These are phyloP conservation scores for Bradypus variegatus DNA, from an alignment of 2,797 vertebrate genomes.

Conservation along the genomic window DNA sequence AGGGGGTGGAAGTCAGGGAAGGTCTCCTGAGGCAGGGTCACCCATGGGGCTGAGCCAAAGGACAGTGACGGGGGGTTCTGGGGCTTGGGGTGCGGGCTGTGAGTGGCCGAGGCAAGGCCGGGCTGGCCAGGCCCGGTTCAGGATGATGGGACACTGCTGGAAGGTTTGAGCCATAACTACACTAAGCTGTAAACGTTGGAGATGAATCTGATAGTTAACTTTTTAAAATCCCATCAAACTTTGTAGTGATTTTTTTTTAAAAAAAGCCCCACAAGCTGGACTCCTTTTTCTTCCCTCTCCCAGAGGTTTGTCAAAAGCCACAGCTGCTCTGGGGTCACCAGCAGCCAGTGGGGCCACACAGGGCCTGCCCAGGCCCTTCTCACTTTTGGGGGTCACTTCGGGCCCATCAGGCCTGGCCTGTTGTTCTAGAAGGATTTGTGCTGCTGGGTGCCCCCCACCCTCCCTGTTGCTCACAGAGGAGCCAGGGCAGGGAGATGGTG, in stretches of 20 bases:
- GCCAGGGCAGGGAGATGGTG: background rate
- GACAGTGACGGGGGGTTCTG: background rate
- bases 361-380: background rate
- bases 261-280: background rate
- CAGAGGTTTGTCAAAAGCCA: rapidly evolving
- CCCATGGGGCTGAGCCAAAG: background rate
- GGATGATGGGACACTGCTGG: rapidly evolving
- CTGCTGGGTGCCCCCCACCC: rapidly evolving
- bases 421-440: background rate
- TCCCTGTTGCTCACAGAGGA: background rate
- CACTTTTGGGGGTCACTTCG: background rate
- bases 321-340: rapidly evolving
- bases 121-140: background rate
- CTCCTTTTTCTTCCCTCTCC: rapidly evolving
- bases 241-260: background rate
- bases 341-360: background rate
- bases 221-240: rapidly evolving
- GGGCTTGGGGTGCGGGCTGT: background rate
- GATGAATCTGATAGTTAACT: no score
- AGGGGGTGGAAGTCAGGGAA: no score
- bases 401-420: background rate
- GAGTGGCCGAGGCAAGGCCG: no score
- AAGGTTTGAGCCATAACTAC: rapidly evolving
- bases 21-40: no score
- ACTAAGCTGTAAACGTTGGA: rapidly evolving